These are phyloP conservation scores for Thereva unica DNA, from an alignment of 2,888 invertebrate genomes.

Conservation along the genomic window DNA sequence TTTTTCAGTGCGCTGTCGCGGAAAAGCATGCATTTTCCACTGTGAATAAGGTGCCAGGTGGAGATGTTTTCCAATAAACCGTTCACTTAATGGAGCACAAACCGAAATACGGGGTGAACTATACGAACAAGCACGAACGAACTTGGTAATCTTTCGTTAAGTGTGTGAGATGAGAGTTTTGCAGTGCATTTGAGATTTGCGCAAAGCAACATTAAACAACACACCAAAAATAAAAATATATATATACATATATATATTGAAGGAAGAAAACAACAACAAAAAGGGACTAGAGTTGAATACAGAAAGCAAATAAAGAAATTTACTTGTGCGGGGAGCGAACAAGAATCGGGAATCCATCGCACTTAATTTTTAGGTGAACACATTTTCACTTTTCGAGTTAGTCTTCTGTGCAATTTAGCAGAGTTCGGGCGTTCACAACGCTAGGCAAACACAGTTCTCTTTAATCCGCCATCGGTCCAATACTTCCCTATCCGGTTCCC, in stretches of 20 bases:
- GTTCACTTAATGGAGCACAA: conserved; percentile 3
- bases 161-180: conserved; percentile 7
- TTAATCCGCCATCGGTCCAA: conserved; percentile 26
- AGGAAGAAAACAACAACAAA: no score
- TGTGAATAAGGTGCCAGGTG: no score
- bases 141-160: background rate
- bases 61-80: no score
- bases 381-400: conserved; percentile 10
- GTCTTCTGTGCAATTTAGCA: conserved; percentile 17
- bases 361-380: conserved; percentile 7
- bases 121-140: background rate
- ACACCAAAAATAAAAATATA: no score
- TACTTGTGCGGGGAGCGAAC: no score
- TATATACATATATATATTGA: no score
- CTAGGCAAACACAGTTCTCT: background rate
- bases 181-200: conserved; percentile 17
- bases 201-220: conserved; percentile 4
- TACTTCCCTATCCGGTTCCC: conserved; percentile 22
- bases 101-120: background rate
- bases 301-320: no score
- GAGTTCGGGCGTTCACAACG: conserved; percentile 6
- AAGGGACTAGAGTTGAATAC: no score
- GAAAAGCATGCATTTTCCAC: no score
- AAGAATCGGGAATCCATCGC: background rate
- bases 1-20: no score